Evolutionary conservation across 2,113 vertebrate species (phyloP), one percentile per base, ranked within the genome.

Genomic region (Eulemur macaco): DNA sequence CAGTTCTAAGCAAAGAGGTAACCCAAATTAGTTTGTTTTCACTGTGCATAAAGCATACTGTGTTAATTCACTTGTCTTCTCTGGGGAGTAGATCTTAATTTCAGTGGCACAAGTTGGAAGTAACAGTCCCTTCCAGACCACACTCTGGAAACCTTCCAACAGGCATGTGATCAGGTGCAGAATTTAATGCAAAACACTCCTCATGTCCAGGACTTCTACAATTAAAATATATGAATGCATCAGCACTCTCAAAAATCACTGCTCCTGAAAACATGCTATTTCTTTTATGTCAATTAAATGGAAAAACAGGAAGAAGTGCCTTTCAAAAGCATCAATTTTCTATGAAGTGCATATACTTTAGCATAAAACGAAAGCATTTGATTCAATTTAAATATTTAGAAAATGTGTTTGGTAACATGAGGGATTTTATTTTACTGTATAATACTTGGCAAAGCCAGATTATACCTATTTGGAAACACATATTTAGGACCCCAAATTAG

Each of bases 41-140:
- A 94, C 97, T 98, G 96, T 96, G 96, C 89, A 96, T 96, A 97
- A 98, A 98, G 96, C 96, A 98, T 95, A 96, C 90, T 98, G 97
- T 98, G 98, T 96, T 99, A 98, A 99, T 98, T 98, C 98, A 98
- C 94, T 98, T 98, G 98, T 98, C 98, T 98, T 97, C 98, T 98
- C 98, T 81, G 58, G 98, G 97, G 98, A 98, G 68, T 97, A 97
- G 95, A 98, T 98, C 98, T 98, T 98, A 96, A 99, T 99, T 99
- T 98, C 91, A 82, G 96, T 98, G 97, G 98, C 97, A 98, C 98
- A 98, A 98, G 97, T 97, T 98, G 96, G 97, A 98, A 98, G 98
- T 92, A 98, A 97, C 94, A 98, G 97, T 96, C 97, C 97, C 97
- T 98, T 97, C 96, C 94, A 94, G 6, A 97, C 97, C 97, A 97